Evolutionary conservation across 2,113 vertebrate species (phyloP).

Genomic region (Hyaena hyaena): DNA sequence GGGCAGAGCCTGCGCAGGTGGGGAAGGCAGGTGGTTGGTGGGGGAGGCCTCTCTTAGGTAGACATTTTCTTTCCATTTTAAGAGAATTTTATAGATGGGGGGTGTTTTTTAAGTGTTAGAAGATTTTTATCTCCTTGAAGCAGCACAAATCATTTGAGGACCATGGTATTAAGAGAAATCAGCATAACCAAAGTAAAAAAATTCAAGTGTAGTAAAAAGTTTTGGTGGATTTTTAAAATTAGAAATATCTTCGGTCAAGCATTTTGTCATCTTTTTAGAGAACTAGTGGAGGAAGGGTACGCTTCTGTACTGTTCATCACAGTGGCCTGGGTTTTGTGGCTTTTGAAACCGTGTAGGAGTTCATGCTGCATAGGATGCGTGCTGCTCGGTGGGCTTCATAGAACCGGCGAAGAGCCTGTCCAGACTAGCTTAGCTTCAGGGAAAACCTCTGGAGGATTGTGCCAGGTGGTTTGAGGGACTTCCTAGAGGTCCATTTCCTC

Average conservation of each 20-base stretch:
- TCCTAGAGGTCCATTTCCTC: not conserved
- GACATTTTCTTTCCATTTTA: not conserved
- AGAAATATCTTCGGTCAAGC: not conserved
- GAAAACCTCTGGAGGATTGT: not conserved
- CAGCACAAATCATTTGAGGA: not conserved
- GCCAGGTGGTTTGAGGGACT: accelerated
- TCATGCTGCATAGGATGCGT: not conserved
- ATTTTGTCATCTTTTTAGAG: not conserved
- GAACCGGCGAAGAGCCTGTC: not conserved
- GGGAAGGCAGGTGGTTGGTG: too few species aligned
- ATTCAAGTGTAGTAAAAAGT: not conserved
- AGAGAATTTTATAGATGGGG: constrained; percentile 46
- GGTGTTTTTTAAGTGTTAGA: not conserved
- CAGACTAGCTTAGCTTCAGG: not conserved
- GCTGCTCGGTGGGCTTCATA: not conserved
- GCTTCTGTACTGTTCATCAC: not conserved
- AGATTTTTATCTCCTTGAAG: constrained; percentile 34
- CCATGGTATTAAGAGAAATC: not conserved
- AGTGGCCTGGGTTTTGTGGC: not conserved
- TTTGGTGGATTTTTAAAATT: not conserved
- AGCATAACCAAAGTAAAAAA: not conserved
- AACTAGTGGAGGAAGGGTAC: accelerated
- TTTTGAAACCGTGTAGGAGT: not conserved
- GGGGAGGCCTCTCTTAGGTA: not conserved
- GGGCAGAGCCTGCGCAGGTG: not conserved